Percentiles rank a stretch among this genome's conserved stretches.
Evolutionary conservation across 2,113 vertebrate genomes (phyloP).

Genomic region (Triplophysa rosa): DNA sequence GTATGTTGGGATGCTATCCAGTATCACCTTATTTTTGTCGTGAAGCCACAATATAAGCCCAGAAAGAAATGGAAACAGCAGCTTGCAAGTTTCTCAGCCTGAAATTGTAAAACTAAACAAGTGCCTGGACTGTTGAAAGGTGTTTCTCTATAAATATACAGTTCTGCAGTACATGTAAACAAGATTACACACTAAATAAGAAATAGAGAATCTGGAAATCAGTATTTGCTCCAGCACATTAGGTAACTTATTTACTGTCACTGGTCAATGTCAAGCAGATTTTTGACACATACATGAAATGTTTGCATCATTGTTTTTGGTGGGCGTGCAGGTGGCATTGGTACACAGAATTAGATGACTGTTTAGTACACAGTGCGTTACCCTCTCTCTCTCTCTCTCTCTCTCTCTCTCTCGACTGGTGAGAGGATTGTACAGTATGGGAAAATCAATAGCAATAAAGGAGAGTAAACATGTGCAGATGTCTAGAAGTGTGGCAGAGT

Average conservation of each 20-base stretch:
- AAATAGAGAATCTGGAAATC: constrained; percentile 62
- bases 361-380: background rate
- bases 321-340: constrained; percentile 13
- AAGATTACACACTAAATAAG: constrained; percentile 65
- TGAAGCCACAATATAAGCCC: background rate
- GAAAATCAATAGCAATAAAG: constrained; percentile 72
- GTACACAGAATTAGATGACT: constrained; percentile 12
- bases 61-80: constrained; percentile 68
- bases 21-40: constrained; percentile 37
- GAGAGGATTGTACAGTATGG: constrained; percentile 61
- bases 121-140: constrained; percentile 76
- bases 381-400: background rate
- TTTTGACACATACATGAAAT: constrained; percentile 24
- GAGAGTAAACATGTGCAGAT: constrained; percentile 66
- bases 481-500: constrained; percentile 56
- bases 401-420: constrained; percentile 46
- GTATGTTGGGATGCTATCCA: constrained; percentile 16
- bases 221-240: constrained; percentile 37
- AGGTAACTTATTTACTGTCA: constrained; percentile 3
- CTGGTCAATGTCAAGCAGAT: constrained; percentile 16
- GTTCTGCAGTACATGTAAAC: constrained; percentile 69
- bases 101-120: constrained; percentile 80
- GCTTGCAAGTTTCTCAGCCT: constrained; percentile 80
- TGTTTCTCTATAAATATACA: constrained; percentile 77
- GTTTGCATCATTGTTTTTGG: constrained; percentile 27